phyloP scores from a whole-genome alignment of 2,797 vertebrate genomes.

The Pachyuromys duprasi region DNA sequence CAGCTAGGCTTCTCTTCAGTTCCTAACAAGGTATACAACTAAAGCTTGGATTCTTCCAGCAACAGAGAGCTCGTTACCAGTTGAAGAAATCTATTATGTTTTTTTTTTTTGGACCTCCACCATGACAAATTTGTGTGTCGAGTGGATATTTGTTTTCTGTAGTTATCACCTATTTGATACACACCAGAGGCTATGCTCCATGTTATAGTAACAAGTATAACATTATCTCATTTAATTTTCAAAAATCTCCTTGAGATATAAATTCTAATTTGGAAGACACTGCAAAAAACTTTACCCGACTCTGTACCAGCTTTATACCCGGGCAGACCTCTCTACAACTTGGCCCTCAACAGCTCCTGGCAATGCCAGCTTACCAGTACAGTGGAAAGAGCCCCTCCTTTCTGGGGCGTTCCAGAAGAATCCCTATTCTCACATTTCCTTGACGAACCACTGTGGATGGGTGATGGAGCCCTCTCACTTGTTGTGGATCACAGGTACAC shows the following conservation, averaged over 20 bases:
- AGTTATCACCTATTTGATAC: not conserved
- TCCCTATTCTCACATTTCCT: not conserved
- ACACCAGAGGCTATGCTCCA: not conserved
- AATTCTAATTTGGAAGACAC: conserved; percentile 44
- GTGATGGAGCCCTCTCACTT: not conserved
- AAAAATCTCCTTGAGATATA: not conserved
- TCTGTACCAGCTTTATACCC: not conserved
- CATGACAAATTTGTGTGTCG: not conserved
- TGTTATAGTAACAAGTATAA: not conserved
- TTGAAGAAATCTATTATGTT: not conserved
- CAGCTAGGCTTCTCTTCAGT: not conserved
- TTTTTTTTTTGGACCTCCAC: not conserved
- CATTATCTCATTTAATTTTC: not conserved
- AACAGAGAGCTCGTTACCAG: not conserved
- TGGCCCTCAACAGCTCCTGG: not conserved
- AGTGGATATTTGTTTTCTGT: not conserved
- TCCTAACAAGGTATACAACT: not conserved
- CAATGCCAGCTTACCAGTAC: not conserved
- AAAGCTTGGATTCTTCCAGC: not conserved
- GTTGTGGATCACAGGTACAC: not conserved
- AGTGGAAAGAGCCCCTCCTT: not conserved
- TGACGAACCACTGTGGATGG: not conserved
- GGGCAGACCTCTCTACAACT: not conserved
- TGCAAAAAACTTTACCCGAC: not conserved
- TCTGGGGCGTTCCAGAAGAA: not conserved